Evolutionary conservation across 1,140 invertebrate species (phyloP), one percentile per base, ranked within the genome.

Genomic region (Aphelenchoides avenae): DNA sequence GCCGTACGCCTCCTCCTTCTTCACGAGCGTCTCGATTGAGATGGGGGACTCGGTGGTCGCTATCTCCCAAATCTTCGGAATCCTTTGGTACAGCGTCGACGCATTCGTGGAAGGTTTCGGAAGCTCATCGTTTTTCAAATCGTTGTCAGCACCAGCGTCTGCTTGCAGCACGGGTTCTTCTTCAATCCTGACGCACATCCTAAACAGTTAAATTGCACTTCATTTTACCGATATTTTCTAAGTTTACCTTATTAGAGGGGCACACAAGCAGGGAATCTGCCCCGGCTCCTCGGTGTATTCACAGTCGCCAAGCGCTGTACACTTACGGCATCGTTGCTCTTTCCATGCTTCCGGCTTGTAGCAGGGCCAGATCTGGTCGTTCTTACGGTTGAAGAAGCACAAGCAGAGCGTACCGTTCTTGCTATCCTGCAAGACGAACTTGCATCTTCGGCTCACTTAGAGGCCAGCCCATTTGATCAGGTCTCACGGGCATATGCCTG

Each of bases 101-200:
- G 67, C 42, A 4, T 31, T 42, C 5, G 15, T n/a, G 9, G 46
- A 6, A n/a, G n/a, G n/a, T n/a, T n/a, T n/a, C n/a, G n/a, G n/a
- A 36, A 37, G 15, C 5, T 18, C 34, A 36, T 20, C 33, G 2
- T 50, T 24, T 24, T 24, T 56, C 20, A 52, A 37, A 40, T 36
- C 44, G 11, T 54, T 53, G 11, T 40, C 34, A 24, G 44, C 46
- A 9, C 29, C 41, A 29, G 50, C 47, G 31, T 57, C 52, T 20
- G 34, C 15, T 18, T 36, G 20, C n/a, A 61, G 22, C 15, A 56
- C 53, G 30, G n/a, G 66, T 39, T 52, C 6, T 69, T 56, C 68
- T 42, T 74, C 71, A 30, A 76, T 74, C 20, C 68, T 55, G 31
- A 75, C 73, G 36, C 72, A 76, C 57, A 75, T 68, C 52, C 73